phyloP scores from a whole-genome alignment of 2,888 invertebrate genomes.

The Pristionchus exspectatus region DNA sequence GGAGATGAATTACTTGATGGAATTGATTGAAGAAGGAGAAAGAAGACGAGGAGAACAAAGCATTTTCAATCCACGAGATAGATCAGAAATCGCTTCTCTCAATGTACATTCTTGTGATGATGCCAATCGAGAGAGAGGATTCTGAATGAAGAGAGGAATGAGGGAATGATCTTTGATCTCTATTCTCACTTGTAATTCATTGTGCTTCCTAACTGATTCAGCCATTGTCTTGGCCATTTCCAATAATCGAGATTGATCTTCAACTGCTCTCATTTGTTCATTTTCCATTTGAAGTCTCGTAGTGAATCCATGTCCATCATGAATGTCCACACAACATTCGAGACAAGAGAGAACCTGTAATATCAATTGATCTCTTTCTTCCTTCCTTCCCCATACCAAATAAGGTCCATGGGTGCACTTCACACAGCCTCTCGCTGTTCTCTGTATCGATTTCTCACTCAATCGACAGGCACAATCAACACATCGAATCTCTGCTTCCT shows the following conservation, averaged over 20 bases:
- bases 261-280: slow-evolving; percentile 15
- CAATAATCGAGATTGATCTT: slow-evolving; percentile 22
- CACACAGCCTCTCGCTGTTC: slow-evolving; percentile 53
- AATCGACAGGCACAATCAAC: slow-evolving; percentile 57
- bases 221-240: slow-evolving; percentile 44
- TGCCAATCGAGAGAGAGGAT: slow-evolving; percentile 31
- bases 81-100: slow-evolving; percentile 26
- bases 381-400: not conserved
- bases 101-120: slow-evolving; percentile 31
- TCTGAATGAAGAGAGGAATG: not conserved
- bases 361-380: not conserved
- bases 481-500: slow-evolving; percentile 54
- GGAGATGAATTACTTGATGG: not conserved
- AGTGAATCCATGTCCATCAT: slow-evolving; percentile 74
- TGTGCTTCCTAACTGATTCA: not conserved
- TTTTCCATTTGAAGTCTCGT: slow-evolving; percentile 59
- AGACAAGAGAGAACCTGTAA: slow-evolving; percentile 69
- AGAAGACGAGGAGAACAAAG: slow-evolving; percentile 38
- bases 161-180: slow-evolving; percentile 12
- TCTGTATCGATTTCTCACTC: slow-evolving; percentile 55
- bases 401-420: slow-evolving; percentile 37
- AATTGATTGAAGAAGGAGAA: slow-evolving; percentile 23
- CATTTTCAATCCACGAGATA: not conserved
- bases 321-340: slow-evolving; percentile 75
- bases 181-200: not conserved